Evolutionary conservation across 2,113 vertebrate species (phyloP).

Genomic region (Myrmophylax atrothorax): DNA sequence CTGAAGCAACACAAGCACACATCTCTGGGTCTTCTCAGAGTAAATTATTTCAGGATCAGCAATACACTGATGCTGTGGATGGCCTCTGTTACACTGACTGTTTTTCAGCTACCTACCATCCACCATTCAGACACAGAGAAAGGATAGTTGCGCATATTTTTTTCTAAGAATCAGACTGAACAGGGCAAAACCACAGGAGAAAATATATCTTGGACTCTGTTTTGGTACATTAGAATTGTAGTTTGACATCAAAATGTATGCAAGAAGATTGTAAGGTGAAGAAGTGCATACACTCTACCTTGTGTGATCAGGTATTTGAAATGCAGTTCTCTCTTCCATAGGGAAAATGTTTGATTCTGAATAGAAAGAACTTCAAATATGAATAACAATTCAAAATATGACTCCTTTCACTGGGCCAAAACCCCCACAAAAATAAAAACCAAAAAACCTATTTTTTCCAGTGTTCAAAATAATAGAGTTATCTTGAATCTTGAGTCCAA

Average conservation of each 20-base stretch:
- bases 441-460: fast-evolving
- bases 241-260: neutral
- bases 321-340: neutral
- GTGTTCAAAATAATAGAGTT: neutral
- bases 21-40: neutral
- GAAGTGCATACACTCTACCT: neutral
- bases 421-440: neutral
- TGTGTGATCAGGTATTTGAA: neutral
- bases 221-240: neutral
- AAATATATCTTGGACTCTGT: neutral
- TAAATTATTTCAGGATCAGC: neutral
- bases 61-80: neutral
- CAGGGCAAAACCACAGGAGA: neutral
- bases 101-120: neutral
- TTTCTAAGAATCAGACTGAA: neutral
- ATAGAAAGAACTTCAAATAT: neutral
- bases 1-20: neutral
- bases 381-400: neutral
- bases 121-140: neutral
- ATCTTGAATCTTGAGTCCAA: neutral
- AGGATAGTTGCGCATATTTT: neutral
- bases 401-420: neutral
- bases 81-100: fast-evolving
- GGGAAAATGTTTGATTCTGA: neutral
- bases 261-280: neutral